Conservation (phyloP, 2,888 invertebrate species). For the Eumacrocentrus americanus region DNA sequence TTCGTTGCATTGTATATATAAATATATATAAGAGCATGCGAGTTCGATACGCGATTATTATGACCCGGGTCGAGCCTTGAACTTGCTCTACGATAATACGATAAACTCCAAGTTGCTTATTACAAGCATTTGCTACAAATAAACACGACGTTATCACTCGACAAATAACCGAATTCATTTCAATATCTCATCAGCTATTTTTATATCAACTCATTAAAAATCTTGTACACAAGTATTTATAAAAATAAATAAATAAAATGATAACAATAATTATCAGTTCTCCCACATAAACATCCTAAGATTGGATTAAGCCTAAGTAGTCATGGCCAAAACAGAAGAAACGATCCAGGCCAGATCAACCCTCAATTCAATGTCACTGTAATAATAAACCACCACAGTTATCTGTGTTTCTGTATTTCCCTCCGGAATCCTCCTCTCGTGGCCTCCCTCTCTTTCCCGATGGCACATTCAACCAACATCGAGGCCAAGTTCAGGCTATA, state of each 20-base stretch:
- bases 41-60: slow-evolving; percentile 58
- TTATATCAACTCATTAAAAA: too few relatives aligned
- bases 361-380: slow-evolving; percentile 55
- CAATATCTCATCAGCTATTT: too few relatives aligned
- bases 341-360: slow-evolving; percentile 34
- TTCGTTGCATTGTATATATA: slow-evolving; percentile 24
- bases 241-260: too few relatives aligned
- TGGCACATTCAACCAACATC: slow-evolving; percentile 54
- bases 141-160: neutral
- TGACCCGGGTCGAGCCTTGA: slow-evolving; percentile 60
- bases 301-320: neutral
- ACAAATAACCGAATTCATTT: neutral
- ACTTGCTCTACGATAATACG: slow-evolving; percentile 59
- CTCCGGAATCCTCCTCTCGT: slow-evolving; percentile 50
- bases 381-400: slow-evolving; percentile 59
- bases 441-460: slow-evolving; percentile 30
- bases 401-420: slow-evolving; percentile 60
- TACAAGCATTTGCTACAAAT: slow-evolving; percentile 7
- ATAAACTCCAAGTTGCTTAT: slow-evolving; percentile 45
- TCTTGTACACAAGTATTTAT: neutral
- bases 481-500: slow-evolving; percentile 61
- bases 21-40: too few relatives aligned
- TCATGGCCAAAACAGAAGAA: neutral
- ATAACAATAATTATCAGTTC: too few relatives aligned
- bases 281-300: too few relatives aligned